Evolutionary conservation across 2,797 vertebrate species (phyloP).

Genomic region (Pangasius krempfi): DNA sequence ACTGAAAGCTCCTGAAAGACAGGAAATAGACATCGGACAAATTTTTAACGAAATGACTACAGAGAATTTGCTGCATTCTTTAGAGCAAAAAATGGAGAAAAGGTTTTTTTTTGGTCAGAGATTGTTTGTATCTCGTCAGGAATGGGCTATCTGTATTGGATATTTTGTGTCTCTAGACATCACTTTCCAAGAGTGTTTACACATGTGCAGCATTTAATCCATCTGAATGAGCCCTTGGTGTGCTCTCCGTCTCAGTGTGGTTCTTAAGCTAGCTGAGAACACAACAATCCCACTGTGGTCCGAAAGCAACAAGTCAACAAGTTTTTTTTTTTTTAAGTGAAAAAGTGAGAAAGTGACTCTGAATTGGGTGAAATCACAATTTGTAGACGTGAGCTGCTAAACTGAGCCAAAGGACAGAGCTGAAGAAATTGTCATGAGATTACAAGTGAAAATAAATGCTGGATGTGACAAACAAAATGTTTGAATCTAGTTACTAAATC

Average conservation of each 20-base stretch:
- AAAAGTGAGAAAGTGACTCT: too few relatives aligned
- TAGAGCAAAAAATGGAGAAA: rapidly evolving
- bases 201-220: background rate
- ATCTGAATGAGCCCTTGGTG: background rate
- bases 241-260: background rate
- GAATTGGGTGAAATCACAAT: background rate
- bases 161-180: background rate
- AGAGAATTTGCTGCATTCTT: background rate
- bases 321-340: background rate
- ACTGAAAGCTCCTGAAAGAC: background rate
- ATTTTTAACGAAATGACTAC: too few relatives aligned
- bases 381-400: background rate
- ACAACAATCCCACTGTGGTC: background rate
- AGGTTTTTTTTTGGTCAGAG: background rate
- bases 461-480: background rate
- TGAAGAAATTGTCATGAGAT: background rate
- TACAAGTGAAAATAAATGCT: background rate
- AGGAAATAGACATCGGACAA: background rate
- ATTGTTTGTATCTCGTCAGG: background rate
- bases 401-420: background rate
- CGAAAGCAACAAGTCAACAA: background rate
- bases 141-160: background rate
- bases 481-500: background rate
- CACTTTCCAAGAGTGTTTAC: background rate
- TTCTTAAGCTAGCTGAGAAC: background rate